Evolutionary conservation across 92 coral and sea anemone genomes (phyloP), one percentile per base, ranked within the genome.

Genomic region (Umimayanthus kanabou): DNA sequence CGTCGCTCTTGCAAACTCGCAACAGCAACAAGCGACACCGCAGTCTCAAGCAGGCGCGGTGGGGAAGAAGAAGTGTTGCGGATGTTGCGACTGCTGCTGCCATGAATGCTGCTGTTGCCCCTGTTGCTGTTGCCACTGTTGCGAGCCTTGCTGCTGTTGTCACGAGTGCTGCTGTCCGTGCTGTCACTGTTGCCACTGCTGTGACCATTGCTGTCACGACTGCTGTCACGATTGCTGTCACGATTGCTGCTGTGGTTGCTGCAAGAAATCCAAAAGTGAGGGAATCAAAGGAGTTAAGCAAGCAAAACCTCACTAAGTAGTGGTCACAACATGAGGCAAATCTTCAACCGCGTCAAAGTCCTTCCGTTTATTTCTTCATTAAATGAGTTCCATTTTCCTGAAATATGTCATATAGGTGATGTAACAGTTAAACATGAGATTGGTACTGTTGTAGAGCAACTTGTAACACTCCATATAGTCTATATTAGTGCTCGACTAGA

Each of bases 211-310:
- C 80, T 69, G 87, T 23, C 87, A 83, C 42, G 87, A 83, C 61
- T 90, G 94, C 25, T 92, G 94, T 70, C 91, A 90, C 45, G 93
- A 88, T 18, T 92, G 94, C 78, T 91, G 96, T 29, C 87, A 84
- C 50, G 92, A 91, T 7, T 89, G 91, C 82, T 93, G 95, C 53
- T 91, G 93, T 71, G 92, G 87, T 10, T 78, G 84, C 61, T 93
- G 95, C 76, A 83, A 83, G 67, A 83, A 83, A 43, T 83, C 87
- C 4, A 83, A 83, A 37, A 69, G 42, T 69, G 65, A 39, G 8
- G 77, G 43, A 28, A 50, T 28, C 40, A 67, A 45, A 42, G 39
- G 49, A 6, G 37, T 37, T 9, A 39, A 37, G 10, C 85, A 40
- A 18, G 53, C 50, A 22, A 39, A 40, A 3, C 53, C 28, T 75